phyloP scores from a whole-genome alignment of 2,888 invertebrate species.

The Desoria tigrina region DNA sequence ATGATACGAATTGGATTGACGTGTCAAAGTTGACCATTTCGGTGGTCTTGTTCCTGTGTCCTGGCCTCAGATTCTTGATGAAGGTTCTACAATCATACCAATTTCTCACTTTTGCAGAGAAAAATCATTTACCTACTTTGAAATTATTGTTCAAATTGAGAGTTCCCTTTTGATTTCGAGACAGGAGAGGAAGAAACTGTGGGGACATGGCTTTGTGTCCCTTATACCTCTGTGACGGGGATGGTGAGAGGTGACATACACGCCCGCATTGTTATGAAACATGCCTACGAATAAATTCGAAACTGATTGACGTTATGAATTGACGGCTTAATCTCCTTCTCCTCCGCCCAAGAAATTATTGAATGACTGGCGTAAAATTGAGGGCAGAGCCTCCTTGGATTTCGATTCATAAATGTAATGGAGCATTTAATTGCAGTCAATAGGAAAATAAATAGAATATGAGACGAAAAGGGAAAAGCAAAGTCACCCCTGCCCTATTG shows the following conservation, averaged over 20 bases:
- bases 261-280: conserved; percentile 5
- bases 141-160: too few species aligned
- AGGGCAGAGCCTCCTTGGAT: background rate
- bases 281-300: background rate
- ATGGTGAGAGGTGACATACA: background rate
- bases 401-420: too few species aligned
- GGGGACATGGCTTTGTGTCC: too few species aligned
- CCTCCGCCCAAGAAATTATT: conserved; percentile 18
- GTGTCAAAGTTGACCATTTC: background rate
- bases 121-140: too few species aligned
- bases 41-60: background rate
- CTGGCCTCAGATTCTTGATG: background rate
- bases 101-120: too few species aligned
- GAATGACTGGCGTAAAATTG: conserved; percentile 17
- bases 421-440: background rate
- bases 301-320: conserved; percentile 21
- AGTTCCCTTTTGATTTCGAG: too few species aligned
- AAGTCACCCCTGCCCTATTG: background rate
- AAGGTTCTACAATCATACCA: too few species aligned
- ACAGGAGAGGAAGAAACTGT: too few species aligned
- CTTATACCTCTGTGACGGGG: too few species aligned
- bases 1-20: background rate
- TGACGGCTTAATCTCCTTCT: conserved; percentile 13
- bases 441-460: background rate
- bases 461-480: background rate